Evolutionary conservation across 1,140 invertebrate species (phyloP).

Genomic region (Lordiphosa collinella): DNA sequence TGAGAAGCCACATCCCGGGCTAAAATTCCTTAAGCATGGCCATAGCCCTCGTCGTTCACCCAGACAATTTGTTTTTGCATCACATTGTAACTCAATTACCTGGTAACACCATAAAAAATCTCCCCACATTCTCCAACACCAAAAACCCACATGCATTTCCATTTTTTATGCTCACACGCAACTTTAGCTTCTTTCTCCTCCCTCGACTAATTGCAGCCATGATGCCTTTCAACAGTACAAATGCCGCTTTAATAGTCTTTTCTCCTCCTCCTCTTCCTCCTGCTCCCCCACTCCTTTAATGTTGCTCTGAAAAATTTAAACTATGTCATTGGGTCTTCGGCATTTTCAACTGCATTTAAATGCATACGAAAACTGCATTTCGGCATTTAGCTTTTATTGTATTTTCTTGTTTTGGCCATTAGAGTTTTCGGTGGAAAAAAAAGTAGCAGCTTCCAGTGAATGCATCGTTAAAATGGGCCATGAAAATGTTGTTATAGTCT

Average conservation of each 20-base stretch:
- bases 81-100: conserved; percentile 26
- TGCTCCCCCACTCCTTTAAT: conserved; percentile 21
- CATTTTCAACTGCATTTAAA: conserved; percentile 17
- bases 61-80: not conserved
- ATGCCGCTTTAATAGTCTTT: conserved; percentile 60
- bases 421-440: conserved; percentile 42
- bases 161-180: conserved; percentile 46
- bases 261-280: conserved; percentile 4
- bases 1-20: no score
- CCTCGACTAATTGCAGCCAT: conserved; percentile 47
- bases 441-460: conserved; percentile 36
- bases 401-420: conserved; percentile 42
- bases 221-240: conserved; percentile 54
- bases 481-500: conserved; percentile 25
- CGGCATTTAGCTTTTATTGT: conserved; percentile 39
- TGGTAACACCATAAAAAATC: conserved; percentile 19
- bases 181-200: conserved; percentile 6
- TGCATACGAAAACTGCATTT: conserved; percentile 13
- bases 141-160: conserved; percentile 38
- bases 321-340: conserved; percentile 66
- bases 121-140: conserved; percentile 10
- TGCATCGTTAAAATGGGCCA: conserved; percentile 31
- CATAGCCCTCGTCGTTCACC: not conserved
- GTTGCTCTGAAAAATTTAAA: conserved; percentile 32
- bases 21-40: no score